phyloP scores from a whole-genome alignment of 2,113 vertebrate species.

The Polypterus bichir region DNA sequence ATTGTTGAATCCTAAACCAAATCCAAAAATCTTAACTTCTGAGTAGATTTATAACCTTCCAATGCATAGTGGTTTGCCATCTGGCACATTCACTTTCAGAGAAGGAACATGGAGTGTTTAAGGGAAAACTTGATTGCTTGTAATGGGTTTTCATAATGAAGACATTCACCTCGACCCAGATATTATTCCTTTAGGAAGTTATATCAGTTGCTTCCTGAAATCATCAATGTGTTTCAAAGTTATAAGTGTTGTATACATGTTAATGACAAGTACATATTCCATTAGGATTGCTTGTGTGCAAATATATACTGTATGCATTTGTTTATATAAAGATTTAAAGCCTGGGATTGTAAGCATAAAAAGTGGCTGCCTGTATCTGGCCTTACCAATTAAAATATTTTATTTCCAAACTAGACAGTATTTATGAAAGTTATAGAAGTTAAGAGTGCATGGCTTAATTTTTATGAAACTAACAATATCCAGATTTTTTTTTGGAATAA shows the following conservation, averaged over 20 bases:
- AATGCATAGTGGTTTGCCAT: slow-evolving; percentile 27
- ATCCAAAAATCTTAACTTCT: slow-evolving; percentile 22
- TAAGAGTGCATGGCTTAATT: too few relatives aligned
- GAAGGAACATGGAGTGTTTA: slow-evolving; percentile 10
- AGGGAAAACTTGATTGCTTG: slow-evolving; percentile 13
- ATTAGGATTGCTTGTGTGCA: too few relatives aligned
- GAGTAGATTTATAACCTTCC: slow-evolving; percentile 20
- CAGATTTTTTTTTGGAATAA: too few relatives aligned
- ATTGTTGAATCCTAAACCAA: slow-evolving; percentile 21
- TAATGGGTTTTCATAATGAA: slow-evolving; percentile 18
- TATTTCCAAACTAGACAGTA: too few relatives aligned
- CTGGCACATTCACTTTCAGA: slow-evolving; percentile 17
- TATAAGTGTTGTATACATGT: slow-evolving; percentile 5
- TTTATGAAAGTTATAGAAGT: too few relatives aligned
- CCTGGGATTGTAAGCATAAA: too few relatives aligned
- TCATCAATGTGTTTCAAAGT: slow-evolving; percentile 7
- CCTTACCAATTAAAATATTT: too few relatives aligned
- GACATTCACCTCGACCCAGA: slow-evolving; percentile 19
- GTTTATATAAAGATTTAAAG: too few relatives aligned
- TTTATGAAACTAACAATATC: too few relatives aligned
- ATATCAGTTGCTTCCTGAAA: slow-evolving; percentile 11
- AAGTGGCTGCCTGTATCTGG: too few relatives aligned
- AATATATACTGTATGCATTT: too few relatives aligned
- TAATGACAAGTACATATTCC: background rate
- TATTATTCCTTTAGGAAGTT: slow-evolving; percentile 7